Base-by-base conservation (phyloP, 2,113 vertebrate species). In the Pungitius pungitius region DNA sequence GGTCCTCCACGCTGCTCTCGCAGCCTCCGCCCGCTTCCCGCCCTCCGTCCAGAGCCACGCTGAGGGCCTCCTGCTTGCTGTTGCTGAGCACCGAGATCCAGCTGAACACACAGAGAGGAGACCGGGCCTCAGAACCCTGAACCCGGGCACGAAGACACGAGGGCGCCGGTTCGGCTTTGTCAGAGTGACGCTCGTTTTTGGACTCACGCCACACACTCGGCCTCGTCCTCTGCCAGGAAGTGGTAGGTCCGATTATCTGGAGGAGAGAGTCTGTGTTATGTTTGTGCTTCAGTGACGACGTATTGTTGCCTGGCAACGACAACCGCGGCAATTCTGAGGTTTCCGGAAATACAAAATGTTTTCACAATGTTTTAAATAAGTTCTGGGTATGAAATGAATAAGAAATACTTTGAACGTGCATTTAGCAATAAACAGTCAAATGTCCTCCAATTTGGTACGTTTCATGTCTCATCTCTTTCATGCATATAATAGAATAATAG, bases 21-120 rank as follows among this genome's bases (percentile, higher is more conserved):
- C 59, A 77, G 0, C 47, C 75, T 18, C 81, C 75, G 11, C 72
- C 71, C 0, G 51, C 81, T 45, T 18, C 58, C 49, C 58, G 56
- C 18, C 74, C 78, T 1, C 85, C 87, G 0, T 90, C 87, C 80
- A 90, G 77, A 12, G 88, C 90, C 18, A 70, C 75, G 7, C 55
- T 86, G 63, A 91, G 88, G 24, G 90, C 90, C 68, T 91, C 88
- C 85, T 91, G 88, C 43, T 91, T 91, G 33, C 90, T 91, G 82
- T 91, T 91, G 37, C 84, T 89, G 67, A 91, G 85, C 77, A 91
- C 90, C 0, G 90, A 91, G 73, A 91, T 88, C 90, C 90, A 91
- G 9, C 90, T 91, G 75, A 24, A 71, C 55, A 68, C 66, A 80
- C 33, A 51, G 26, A 51, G 26, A 72, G 6, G 33, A 11, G 68